Conservation (phyloP, 2,797 vertebrate genomes). For the Rhynchotus rufescens region DNA sequence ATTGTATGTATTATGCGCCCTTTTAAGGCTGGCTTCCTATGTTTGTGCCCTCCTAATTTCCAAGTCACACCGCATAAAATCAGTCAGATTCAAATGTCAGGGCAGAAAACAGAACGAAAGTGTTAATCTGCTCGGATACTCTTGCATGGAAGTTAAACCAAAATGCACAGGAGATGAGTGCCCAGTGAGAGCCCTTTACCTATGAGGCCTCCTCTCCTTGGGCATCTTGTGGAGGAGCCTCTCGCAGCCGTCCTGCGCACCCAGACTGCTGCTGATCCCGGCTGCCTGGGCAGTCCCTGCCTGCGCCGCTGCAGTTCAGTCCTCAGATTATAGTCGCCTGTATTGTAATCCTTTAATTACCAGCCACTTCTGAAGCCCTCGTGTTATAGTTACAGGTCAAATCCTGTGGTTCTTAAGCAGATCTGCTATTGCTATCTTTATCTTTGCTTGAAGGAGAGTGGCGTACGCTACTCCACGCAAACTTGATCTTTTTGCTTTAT, state of each 20-base stretch:
- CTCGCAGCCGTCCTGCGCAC: accelerated
- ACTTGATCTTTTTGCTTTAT: accelerated
- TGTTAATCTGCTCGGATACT: not conserved
- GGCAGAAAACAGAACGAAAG: not conserved
- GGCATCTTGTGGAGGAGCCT: not conserved
- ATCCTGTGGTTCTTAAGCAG: not conserved
- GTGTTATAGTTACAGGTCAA: constrained; percentile 8
- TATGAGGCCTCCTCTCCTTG: not conserved
- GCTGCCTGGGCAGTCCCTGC: not conserved
- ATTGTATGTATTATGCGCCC: not conserved
- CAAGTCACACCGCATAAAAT: not conserved
- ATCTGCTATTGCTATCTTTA: not conserved
- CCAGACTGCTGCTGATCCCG: accelerated
- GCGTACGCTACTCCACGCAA: accelerated
- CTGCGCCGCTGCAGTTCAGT: not conserved
- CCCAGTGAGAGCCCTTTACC: not conserved
- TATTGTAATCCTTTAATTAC: constrained; percentile 61
- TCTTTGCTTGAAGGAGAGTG: not conserved
- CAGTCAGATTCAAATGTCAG: not conserved
- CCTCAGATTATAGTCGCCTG: constrained; percentile 16
- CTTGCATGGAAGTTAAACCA: not conserved
- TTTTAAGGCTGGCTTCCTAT: not conserved
- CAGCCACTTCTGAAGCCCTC: constrained; percentile 51
- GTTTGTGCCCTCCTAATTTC: not conserved
- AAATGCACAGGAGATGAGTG: not conserved